Base-by-base conservation (phyloP, 2,888 invertebrate species). In the Troglohyphantes excavatus region DNA sequence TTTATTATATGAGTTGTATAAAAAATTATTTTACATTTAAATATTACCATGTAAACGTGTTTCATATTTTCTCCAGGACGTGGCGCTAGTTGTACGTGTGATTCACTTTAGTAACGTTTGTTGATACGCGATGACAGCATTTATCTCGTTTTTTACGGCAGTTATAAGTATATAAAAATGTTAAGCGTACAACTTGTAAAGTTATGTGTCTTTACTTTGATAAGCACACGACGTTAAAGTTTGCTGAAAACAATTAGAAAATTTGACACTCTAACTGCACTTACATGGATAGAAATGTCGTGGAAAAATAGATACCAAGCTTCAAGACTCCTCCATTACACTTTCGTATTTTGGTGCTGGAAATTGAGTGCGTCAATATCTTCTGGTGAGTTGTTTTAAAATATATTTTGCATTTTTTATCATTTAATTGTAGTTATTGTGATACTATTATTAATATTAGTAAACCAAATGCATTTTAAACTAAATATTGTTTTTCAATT, bases 41-140 rank as follows among this genome's bases (percentile, higher is more conserved):
- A n/a, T n/a, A n/a, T n/a, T n/a, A n/a, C n/a, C n/a, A n/a, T n/a
- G n/a, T n/a, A n/a, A n/a, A n/a, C 13, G 1, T 39, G 78, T 19
- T 83, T 89, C 63, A 3, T 39, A 33, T 89, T 89, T 76, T 43
- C 27, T 26, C 89, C 82, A 46, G 27, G 5, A 83, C 61, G 89
- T 76, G 89, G 89, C 89, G 89, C 89, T 83, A 83, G 70, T 63
- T 76, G 89, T 76, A 23, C 61, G 39, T 39, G 5, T 33, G 59
- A 27, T 27, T 68, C 21, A 46, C 17, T 46, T 13, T 46, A 46
- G 13, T 46, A 17, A 46, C 46, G 46, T 46, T 46, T 46, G 46
- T 46, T 46, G 46, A 7, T 46, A 13, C 11, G 46, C 11, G 46
- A 17, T 17, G 6, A 17, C 17, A 7, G 9, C 46, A 9, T 7